Percentiles rank a stretch among this genome's conserved stretches.
phyloP scores from a whole-genome alignment of 2,113 vertebrate species.

The Piaya cayana region DNA sequence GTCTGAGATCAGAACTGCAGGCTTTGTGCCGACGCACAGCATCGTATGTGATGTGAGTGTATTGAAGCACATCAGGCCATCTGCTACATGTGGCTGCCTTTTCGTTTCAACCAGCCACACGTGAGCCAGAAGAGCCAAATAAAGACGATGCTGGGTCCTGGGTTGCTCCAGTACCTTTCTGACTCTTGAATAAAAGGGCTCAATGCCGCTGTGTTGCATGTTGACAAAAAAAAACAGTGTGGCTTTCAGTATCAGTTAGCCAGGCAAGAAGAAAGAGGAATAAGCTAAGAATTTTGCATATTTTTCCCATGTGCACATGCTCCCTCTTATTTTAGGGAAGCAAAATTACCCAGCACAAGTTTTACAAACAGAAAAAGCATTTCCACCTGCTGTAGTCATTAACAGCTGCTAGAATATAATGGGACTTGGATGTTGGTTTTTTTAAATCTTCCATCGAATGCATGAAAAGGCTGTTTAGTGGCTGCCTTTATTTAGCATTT shows the following conservation, averaged over 20 bases:
- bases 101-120: not conserved
- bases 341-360: not conserved
- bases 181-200: not conserved
- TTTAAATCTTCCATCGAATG: not conserved
- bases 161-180: not conserved
- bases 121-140: not conserved
- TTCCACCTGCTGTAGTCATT: not conserved
- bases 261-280: not conserved
- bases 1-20: not conserved
- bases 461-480: not conserved
- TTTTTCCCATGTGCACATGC: fast-evolving
- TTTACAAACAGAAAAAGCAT: not conserved
- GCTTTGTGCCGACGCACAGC: not conserved
- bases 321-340: not conserved
- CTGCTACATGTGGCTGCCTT: not conserved
- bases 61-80: not conserved
- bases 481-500: not conserved
- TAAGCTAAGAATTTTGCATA: fast-evolving
- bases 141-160: not conserved
- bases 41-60: fast-evolving
- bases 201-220: not conserved
- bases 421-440: not conserved
- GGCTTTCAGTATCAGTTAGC: not conserved
- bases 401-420: not conserved
- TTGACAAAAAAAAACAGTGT: not conserved